Conservation (phyloP, 2,113 vertebrate genomes). For the Casuarius casuarius region DNA sequence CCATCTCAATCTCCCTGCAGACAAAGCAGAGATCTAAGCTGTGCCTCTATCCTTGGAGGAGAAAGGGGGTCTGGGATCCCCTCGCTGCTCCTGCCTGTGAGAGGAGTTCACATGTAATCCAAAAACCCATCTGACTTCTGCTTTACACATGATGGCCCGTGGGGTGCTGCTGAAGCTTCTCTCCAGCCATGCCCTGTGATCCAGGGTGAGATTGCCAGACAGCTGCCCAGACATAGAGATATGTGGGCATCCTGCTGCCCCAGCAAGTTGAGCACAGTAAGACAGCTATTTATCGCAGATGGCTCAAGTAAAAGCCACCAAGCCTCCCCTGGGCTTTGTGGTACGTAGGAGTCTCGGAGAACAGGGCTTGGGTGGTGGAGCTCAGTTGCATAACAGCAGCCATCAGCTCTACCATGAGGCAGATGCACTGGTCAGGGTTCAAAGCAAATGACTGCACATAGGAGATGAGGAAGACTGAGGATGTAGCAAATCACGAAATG, state of each 20-base stretch:
- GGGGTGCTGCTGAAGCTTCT: not conserved
- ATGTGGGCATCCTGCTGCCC: not conserved
- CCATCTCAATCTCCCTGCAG: not conserved
- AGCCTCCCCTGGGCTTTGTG: not conserved
- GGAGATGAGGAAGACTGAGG: not conserved
- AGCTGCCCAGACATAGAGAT: not conserved
- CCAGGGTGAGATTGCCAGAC: not conserved
- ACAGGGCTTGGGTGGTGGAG: not conserved
- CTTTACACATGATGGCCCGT: accelerated
- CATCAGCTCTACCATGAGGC: not conserved
- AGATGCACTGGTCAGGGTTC: not conserved
- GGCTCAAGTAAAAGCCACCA: not conserved
- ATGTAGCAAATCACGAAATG: not conserved
- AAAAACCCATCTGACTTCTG: not conserved
- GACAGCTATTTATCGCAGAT: accelerated
- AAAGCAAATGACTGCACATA: not conserved
- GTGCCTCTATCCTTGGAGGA: not conserved
- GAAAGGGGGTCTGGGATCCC: not conserved
- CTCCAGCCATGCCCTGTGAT: not conserved
- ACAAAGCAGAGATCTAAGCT: not conserved
- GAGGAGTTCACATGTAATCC: too few species aligned
- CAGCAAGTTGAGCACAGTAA: not conserved
- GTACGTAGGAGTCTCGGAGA: not conserved
- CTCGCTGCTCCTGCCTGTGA: not conserved
- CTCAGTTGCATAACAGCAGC: not conserved